phyloP scores from a whole-genome alignment of 2,888 invertebrate genomes.

The Epiblema foenella region DNA sequence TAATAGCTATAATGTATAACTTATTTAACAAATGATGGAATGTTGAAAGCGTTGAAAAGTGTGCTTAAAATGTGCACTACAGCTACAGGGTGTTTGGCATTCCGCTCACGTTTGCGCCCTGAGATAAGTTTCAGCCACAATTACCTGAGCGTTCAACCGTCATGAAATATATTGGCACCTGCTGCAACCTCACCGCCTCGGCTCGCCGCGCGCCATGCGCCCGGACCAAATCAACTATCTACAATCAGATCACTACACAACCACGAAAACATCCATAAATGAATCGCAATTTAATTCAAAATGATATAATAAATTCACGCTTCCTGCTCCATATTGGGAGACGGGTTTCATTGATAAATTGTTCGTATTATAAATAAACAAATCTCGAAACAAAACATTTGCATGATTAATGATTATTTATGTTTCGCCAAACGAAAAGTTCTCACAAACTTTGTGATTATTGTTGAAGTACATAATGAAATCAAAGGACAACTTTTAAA shows the following conservation, averaged over 20 bases:
- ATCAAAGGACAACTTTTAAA: conserved; percentile 81
- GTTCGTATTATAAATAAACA: conserved; percentile 58
- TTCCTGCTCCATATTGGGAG: conserved; percentile 48
- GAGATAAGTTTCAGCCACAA: conserved; percentile 83
- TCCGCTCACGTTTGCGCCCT: conserved; percentile 76
- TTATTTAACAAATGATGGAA: conserved; percentile 44
- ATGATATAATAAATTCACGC: conserved; percentile 51
- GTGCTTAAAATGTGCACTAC: conserved; percentile 77
- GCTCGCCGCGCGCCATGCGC: conserved; percentile 52
- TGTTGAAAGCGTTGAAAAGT: conserved; percentile 55
- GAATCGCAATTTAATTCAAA: conserved; percentile 39
- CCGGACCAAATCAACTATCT: conserved; percentile 67
- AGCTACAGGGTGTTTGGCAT: conserved; percentile 70
- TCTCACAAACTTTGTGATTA: conserved; percentile 69
- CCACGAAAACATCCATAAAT: conserved; percentile 34
- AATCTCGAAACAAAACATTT: conserved; percentile 63
- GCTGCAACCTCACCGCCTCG: conserved; percentile 66
- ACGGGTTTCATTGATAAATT: conserved; percentile 50
- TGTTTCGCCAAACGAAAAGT: conserved; percentile 65
- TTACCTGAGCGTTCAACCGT: conserved; percentile 82
- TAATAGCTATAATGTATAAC: neutral
- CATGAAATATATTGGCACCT: conserved; percentile 83
- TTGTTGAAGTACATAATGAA: conserved; percentile 75
- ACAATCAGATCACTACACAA: conserved; percentile 57
- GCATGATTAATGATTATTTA: conserved; percentile 72